Evolutionary conservation across 2,888 invertebrate genomes (phyloP).

Genomic region (Vandiemenella viatica): DNA sequence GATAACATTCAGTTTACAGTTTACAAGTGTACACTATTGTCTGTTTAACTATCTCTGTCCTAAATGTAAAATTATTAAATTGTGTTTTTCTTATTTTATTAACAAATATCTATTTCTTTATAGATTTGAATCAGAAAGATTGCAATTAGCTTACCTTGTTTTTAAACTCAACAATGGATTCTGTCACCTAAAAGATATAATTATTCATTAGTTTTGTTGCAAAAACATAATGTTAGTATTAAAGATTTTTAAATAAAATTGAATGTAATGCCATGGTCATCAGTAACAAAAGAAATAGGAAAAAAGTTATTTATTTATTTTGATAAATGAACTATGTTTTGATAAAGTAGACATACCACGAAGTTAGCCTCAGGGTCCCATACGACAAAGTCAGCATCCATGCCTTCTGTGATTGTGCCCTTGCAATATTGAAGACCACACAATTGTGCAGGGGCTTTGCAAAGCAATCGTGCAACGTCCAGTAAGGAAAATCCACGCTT

Average conservation of each 20-base stretch:
- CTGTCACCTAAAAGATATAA: slow-evolving; percentile 23
- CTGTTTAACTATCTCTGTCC: no score
- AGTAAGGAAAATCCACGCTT: slow-evolving; percentile 36
- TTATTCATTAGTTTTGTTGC: not conserved
- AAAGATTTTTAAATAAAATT: no score
- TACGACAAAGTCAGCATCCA: slow-evolving; percentile 56
- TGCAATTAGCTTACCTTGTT: slow-evolving; percentile 52
- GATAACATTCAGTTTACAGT: no score
- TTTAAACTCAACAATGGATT: slow-evolving; percentile 44
- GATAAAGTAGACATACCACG: slow-evolving; percentile 25
- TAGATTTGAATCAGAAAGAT: no score
- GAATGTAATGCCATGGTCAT: no score
- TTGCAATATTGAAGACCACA: slow-evolving; percentile 45
- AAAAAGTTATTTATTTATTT: not conserved
- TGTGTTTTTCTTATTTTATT: no score
- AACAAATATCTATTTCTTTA: no score
- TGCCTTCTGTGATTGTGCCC: slow-evolving; percentile 42
- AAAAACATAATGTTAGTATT: not conserved
- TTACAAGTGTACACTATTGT: no score
- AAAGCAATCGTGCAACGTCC: slow-evolving; percentile 43
- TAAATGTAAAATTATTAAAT: no score
- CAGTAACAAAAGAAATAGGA: no score
- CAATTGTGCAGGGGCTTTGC: slow-evolving; percentile 42
- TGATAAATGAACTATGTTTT: not conserved
- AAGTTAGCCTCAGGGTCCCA: slow-evolving; percentile 50